Evolutionary conservation across 1,140 invertebrate species (phyloP).

Genomic region (Drosophila lowei): DNA sequence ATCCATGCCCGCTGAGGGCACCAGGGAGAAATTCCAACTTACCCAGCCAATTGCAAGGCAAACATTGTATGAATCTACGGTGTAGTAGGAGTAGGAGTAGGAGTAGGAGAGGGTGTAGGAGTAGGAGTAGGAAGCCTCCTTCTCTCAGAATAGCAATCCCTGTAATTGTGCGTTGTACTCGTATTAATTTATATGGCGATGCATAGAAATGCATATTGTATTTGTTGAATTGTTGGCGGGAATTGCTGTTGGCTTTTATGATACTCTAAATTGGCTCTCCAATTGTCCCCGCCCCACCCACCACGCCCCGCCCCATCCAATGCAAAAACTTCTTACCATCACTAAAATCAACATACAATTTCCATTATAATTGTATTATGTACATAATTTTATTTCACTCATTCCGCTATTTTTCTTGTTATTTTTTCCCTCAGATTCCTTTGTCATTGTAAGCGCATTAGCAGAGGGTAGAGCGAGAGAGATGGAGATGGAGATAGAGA

Average conservation of each 20-base stretch:
- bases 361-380: conserved; percentile 25
- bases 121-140: too few species aligned
- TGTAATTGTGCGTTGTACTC: too few species aligned
- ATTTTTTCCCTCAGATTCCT: conserved; percentile 8
- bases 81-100: too few species aligned
- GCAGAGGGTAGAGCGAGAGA: neutral
- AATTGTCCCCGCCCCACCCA: too few species aligned
- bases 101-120: too few species aligned
- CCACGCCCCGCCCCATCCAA: too few species aligned
- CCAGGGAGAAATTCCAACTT: conserved; percentile 28
- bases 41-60: conserved; percentile 24
- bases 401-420: neutral
- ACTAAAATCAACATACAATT: conserved; percentile 28
- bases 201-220: too few species aligned
- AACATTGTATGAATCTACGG: neutral
- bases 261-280: too few species aligned
- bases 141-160: too few species aligned
- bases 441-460: neutral
- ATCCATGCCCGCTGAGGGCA: conserved; percentile 6
- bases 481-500: conserved; percentile 2
- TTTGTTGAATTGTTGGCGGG: too few species aligned
- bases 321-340: neutral
- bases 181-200: too few species aligned
- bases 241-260: too few species aligned
- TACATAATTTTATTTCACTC: conserved; percentile 17